These are phyloP conservation scores for Agrotis clavis DNA, from an alignment of 2,888 invertebrate species.

Conservation along the genomic window DNA sequence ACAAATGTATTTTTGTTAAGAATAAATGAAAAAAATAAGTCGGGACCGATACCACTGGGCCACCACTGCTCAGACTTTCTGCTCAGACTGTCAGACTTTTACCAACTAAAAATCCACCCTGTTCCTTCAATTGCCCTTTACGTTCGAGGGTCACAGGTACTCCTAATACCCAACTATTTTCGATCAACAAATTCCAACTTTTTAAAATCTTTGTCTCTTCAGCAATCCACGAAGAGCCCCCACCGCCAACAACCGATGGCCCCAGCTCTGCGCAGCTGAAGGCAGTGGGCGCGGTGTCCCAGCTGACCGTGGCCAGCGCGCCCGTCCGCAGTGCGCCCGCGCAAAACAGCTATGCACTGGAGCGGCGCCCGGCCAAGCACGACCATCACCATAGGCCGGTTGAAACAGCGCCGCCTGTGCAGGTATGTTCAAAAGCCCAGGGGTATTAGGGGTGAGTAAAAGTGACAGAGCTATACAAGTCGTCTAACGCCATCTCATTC, in stretches of 20 bases:
- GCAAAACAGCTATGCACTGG: constrained; percentile 90
- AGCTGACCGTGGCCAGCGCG: constrained; percentile 91
- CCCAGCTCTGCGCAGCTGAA: constrained; percentile 82
- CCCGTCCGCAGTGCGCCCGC: constrained; percentile 92
- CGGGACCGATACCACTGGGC: too few relatives aligned
- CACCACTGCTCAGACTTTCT: too few relatives aligned
- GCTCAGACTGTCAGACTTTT: too few relatives aligned
- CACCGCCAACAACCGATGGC: constrained; percentile 71
- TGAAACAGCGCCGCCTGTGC: constrained; percentile 77
- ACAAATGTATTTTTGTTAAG: too few relatives aligned
- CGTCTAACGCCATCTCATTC: too few relatives aligned
- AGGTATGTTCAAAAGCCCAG: constrained; percentile 69
- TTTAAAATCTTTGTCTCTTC: constrained; percentile 14
- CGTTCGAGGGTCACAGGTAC: too few relatives aligned
- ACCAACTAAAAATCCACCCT: too few relatives aligned
- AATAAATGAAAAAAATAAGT: too few relatives aligned
- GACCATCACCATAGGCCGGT: constrained; percentile 83
- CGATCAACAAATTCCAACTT: not conserved
- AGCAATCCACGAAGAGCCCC: constrained; percentile 78
- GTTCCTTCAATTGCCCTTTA: too few relatives aligned
- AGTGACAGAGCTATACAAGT: too few relatives aligned
- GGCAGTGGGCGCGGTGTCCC: constrained; percentile 89
- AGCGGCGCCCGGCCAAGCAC: constrained; percentile 79
- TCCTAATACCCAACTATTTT: too few relatives aligned
- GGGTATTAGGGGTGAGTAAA: too few relatives aligned